A percentile compares a stretch with the other conserved stretches of the same genome.
phyloP scores from a whole-genome alignment of 2,888 invertebrate species.

The Tetramorium bicarinatum region DNA sequence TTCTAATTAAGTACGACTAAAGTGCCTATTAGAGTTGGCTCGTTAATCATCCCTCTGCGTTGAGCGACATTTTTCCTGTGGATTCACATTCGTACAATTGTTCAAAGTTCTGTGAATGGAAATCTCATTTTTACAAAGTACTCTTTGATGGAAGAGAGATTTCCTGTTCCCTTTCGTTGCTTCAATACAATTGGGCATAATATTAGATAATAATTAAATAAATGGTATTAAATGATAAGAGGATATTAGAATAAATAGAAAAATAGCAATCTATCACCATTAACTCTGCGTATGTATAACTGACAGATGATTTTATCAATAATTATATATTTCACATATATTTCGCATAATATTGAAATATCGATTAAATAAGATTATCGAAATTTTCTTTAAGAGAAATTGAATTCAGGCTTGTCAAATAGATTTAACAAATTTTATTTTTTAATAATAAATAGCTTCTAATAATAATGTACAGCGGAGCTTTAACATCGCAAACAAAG shows the following conservation, averaged over 20 bases:
- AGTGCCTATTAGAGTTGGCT: slow-evolving; percentile 70
- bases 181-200: not conserved
- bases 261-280: not conserved
- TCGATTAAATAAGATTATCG: not conserved
- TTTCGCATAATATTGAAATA: not conserved
- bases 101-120: slow-evolving; percentile 37
- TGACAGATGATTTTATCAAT: not conserved
- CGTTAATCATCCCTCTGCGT: slow-evolving; percentile 69
- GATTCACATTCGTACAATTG: slow-evolving; percentile 49
- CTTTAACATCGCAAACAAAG: not conserved
- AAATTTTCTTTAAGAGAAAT: not conserved
- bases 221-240: not conserved
- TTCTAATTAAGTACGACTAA: slow-evolving; percentile 74
- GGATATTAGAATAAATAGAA: not conserved
- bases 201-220: not conserved
- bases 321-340: not conserved
- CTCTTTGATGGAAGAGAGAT: not conserved
- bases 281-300: not conserved
- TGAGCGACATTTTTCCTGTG: slow-evolving; percentile 57
- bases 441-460: not conserved
- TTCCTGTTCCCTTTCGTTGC: not conserved
- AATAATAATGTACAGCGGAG: not conserved
- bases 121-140: slow-evolving; percentile 29
- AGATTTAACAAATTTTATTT: slow-evolving; percentile 3
- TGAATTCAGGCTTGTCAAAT: not conserved